Percentiles rank a stretch among this genome's conserved stretches.
Conservation (phyloP, 2,113 vertebrate species). For the Varanus komodoensis region DNA sequence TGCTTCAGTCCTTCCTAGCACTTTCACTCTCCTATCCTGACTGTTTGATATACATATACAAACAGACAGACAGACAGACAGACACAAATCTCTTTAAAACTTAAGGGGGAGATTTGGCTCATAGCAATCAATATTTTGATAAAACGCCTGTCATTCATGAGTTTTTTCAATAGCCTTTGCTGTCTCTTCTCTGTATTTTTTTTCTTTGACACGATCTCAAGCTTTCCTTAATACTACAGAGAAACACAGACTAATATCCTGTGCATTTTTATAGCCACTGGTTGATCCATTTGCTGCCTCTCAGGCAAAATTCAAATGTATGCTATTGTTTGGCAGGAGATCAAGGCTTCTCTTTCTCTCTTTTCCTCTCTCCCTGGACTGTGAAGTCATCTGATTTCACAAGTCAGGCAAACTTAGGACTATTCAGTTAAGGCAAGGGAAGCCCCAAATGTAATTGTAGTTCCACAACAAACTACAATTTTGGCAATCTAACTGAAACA, state of each 20-base stretch:
- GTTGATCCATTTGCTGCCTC: constrained; percentile 25
- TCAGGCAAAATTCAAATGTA: constrained; percentile 38
- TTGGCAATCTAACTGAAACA: constrained; percentile 6
- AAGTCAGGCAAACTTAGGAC: constrained; percentile 43
- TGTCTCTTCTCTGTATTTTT: background rate
- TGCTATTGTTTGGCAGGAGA: constrained; percentile 43
- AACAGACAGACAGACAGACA: constrained; percentile 19
- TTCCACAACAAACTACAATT: background rate
- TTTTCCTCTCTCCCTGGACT: constrained; percentile 47
- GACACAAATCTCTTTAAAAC: constrained; percentile 32
- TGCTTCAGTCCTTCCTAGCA: constrained; percentile 20
- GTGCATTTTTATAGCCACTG: constrained; percentile 11
- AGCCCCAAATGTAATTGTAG: constrained; percentile 19
- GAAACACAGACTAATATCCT: background rate
- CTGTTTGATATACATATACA: constrained; percentile 4
- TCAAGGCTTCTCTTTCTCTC: constrained; percentile 44
- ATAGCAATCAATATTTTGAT: constrained; percentile 21
- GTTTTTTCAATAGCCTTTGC: background rate
- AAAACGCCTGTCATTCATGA: background rate
- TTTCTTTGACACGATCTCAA: background rate
- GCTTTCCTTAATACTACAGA: constrained; percentile 33
- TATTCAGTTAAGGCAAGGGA: constrained; percentile 39
- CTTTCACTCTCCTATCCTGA: constrained; percentile 36
- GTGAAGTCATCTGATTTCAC: constrained; percentile 38
- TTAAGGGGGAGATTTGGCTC: background rate